These are phyloP conservation scores for Ericerus pela DNA, from an alignment of 1,140 invertebrate species.

Conservation along the genomic window DNA sequence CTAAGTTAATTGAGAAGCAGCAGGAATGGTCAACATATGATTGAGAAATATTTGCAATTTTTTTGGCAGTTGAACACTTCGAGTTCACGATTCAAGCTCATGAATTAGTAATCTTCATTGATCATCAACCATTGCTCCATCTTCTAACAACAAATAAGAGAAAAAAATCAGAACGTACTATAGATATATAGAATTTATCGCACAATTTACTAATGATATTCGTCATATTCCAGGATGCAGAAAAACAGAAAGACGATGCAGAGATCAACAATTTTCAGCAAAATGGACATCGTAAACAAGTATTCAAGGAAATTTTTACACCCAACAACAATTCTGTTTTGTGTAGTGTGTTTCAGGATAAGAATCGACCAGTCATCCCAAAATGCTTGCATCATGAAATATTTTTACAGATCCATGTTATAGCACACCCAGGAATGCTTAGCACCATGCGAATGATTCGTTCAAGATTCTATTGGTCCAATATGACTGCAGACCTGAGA, in stretches of 20 bases:
- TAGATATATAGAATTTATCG: neutral
- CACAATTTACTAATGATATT: neutral
- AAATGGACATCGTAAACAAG: neutral
- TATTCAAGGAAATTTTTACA: neutral
- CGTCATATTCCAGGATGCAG: neutral
- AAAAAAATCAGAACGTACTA: neutral
- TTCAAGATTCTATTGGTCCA: neutral
- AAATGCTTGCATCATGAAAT: neutral
- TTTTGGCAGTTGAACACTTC: conserved; percentile 19
- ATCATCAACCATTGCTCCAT: neutral
- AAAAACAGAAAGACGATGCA: neutral
- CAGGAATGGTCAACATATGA: conserved; percentile 31
- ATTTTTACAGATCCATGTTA: neutral
- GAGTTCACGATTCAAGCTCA: neutral
- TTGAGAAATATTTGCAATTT: conserved; percentile 34
- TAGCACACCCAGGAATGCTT: neutral
- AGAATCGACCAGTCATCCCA: neutral
- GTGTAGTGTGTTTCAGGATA: neutral
- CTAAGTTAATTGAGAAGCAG: conserved; percentile 27
- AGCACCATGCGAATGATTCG: neutral
- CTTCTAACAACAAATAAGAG: neutral
- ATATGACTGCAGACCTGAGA: neutral
- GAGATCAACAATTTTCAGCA: neutral
- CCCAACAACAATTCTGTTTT: neutral
- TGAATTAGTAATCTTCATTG: neutral